Conservation (phyloP, 2,797 vertebrate genomes). For the Lepus townsendii region DNA sequence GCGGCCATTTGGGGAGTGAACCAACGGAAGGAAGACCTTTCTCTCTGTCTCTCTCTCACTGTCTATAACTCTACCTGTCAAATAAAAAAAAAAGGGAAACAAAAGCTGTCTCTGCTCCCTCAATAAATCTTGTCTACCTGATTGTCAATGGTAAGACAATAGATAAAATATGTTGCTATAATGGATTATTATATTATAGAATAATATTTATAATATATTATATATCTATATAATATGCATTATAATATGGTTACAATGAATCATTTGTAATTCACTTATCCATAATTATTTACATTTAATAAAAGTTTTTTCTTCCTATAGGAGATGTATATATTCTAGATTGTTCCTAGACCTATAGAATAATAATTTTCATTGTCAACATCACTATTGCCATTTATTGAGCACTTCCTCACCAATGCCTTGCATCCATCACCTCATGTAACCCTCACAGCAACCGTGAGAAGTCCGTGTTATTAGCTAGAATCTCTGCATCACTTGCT, state of each 20-base stretch:
- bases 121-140: neutral
- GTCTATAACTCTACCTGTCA: too few species aligned
- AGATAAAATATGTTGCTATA: too few species aligned
- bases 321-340: neutral
- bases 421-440: constrained; percentile 19
- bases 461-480: neutral
- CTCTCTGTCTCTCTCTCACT: too few species aligned
- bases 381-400: neutral
- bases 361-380: neutral
- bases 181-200: neutral
- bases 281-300: constrained; percentile 61
- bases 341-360: neutral
- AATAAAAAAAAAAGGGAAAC: neutral
- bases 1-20: too few species aligned
- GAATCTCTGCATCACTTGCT: neutral
- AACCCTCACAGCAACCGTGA: neutral
- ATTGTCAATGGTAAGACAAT: neutral
- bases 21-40: too few species aligned
- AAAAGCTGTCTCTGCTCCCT: neutral
- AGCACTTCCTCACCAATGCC: neutral
- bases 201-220: constrained; percentile 34
- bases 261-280: neutral
- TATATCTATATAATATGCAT: too few species aligned
- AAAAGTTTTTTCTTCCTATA: neutral
- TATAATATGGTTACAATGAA: neutral